Conservation (phyloP, 2,888 invertebrate species). For the Ophioninae sp. region DNA sequence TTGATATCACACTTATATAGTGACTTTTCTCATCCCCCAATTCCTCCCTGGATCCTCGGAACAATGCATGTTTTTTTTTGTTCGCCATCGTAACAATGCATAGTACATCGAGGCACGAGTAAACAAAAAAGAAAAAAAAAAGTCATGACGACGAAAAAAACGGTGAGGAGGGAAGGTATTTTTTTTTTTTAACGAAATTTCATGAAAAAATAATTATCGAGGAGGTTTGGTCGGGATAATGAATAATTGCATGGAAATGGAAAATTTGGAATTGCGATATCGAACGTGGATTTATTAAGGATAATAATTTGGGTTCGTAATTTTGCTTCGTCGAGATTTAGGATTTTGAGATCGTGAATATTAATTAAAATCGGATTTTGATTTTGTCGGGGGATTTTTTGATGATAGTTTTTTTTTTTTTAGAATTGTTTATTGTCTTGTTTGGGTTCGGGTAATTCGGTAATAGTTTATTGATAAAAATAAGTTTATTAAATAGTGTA, state of each 20-base stretch:
- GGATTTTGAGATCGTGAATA: too few relatives aligned
- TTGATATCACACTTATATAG: slow-evolving; percentile 57
- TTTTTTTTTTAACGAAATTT: background rate
- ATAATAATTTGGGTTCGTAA: too few relatives aligned
- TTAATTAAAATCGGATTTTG: too few relatives aligned
- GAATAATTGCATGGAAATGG: background rate
- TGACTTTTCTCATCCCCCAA: slow-evolving; percentile 9
- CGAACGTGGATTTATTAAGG: too few relatives aligned
- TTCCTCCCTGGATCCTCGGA: background rate
- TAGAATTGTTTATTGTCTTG: too few relatives aligned
- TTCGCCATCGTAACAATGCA: slow-evolving; percentile 9
- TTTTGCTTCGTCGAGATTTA: too few relatives aligned
- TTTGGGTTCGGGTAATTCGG: too few relatives aligned
- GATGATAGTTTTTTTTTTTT: too few relatives aligned
- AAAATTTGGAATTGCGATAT: background rate
- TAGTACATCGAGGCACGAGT: background rate
- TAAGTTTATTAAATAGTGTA: too few relatives aligned
- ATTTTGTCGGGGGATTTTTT: too few relatives aligned
- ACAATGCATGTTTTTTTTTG: slow-evolving; percentile 8
- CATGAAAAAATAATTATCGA: background rate
- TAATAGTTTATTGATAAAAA: too few relatives aligned
- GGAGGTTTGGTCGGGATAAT: background rate
- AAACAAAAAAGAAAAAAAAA: slow-evolving; percentile 8
- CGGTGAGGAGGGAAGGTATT: background rate
- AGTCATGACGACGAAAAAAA: slow-evolving; percentile 43